Evolutionary conservation across 2,888 invertebrate species (phyloP).

Genomic region (Hylaea fasciaria): DNA sequence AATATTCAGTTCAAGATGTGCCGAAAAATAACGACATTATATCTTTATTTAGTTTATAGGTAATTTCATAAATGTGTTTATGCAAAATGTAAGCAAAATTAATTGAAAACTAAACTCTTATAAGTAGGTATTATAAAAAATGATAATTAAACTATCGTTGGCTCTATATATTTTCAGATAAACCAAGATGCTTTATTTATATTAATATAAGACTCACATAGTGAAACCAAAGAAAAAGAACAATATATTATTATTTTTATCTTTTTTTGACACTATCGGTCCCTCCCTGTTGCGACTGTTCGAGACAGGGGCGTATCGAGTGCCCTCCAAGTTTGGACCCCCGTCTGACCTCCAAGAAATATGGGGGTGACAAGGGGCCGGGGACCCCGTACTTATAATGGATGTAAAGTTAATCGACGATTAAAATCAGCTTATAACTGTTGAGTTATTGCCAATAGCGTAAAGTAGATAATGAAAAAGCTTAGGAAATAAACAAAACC

Average conservation of each 20-base stretch:
- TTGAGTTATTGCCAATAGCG: constrained; percentile 14
- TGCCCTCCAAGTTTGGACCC: constrained; percentile 71
- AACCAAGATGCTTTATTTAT: constrained; percentile 17
- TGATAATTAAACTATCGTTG: too few species aligned
- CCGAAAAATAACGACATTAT: too few species aligned
- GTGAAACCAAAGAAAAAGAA: constrained; percentile 53
- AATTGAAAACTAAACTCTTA: too few species aligned
- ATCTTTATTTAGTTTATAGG: not conserved
- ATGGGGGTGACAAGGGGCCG: constrained; percentile 58
- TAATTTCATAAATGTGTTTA: not conserved
- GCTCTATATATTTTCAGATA: not conserved
- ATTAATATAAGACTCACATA: constrained; percentile 15
- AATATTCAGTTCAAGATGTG: too few species aligned
- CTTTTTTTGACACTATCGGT: constrained; percentile 84
- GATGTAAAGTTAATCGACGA: constrained; percentile 51
- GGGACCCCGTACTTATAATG: constrained; percentile 45
- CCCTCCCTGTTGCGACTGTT: constrained; percentile 73
- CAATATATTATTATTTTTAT: constrained; percentile 84
- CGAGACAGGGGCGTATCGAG: constrained; percentile 79
- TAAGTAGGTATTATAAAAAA: too few species aligned
- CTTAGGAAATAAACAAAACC: constrained; percentile 9
- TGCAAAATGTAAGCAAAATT: too few species aligned
- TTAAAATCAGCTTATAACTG: constrained; percentile 39
- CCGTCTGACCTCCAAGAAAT: constrained; percentile 73
- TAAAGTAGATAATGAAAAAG: not conserved